phyloP scores from a whole-genome alignment of 37 sponge, comb jelly and placozoan species.

The Oopsacas minuta region DNA sequence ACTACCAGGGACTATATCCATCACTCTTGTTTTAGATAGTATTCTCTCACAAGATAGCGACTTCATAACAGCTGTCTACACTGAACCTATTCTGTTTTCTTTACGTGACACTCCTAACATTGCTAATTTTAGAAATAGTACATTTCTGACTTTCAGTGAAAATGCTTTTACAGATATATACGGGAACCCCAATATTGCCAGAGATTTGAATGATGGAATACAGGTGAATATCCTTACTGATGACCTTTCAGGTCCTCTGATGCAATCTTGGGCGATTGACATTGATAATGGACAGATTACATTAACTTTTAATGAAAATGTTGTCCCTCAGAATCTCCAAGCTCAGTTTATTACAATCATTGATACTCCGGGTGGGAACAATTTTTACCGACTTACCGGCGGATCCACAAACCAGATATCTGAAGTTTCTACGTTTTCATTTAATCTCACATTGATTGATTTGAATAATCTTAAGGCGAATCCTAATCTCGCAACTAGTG shows the following conservation, averaged over 20 bases:
- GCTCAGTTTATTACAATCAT: slow-evolving; percentile 4
- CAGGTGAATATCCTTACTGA: slow-evolving; percentile 1
- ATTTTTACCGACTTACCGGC: background rate
- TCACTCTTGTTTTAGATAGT: background rate
- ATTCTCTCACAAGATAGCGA: background rate
- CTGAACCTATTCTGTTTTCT: background rate
- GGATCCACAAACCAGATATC: background rate
- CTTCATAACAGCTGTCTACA: background rate
- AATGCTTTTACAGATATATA: slow-evolving; percentile 1
- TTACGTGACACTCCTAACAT: background rate
- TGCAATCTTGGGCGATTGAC: background rate
- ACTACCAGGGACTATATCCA: background rate
- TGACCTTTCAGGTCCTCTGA: background rate
- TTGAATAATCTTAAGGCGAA: background rate
- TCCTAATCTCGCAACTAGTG: background rate
- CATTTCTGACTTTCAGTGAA: background rate
- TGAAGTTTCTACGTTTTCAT: background rate
- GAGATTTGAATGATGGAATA: background rate
- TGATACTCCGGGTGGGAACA: background rate
- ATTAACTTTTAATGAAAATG: background rate
- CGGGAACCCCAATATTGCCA: background rate
- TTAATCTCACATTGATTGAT: background rate
- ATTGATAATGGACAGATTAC: background rate
- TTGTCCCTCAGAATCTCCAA: background rate
- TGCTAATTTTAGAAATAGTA: background rate